These are phyloP conservation scores for Menidia beryllina DNA, from an alignment of 2,113 vertebrate species.

Conservation along the genomic window DNA sequence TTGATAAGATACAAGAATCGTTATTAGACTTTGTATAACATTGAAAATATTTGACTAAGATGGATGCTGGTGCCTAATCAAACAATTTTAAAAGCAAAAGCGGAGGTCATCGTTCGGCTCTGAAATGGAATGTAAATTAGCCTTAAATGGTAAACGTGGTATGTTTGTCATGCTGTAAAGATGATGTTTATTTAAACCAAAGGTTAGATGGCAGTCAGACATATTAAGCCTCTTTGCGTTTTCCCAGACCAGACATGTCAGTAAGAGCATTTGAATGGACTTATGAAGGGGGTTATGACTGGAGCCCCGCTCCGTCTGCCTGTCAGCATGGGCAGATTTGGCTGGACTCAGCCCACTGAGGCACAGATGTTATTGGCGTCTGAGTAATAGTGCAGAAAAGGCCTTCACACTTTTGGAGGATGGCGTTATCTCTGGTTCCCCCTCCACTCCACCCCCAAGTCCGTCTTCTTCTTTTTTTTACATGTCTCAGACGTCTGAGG, in stretches of 20 bases:
- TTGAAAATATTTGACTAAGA: too few relatives aligned
- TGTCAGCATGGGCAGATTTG: conserved; percentile 13
- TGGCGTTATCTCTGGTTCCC: neutral
- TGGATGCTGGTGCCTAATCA: too few relatives aligned
- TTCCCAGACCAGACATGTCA: conserved; percentile 55
- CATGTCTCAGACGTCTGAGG: neutral
- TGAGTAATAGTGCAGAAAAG: conserved; percentile 1
- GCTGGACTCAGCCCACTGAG: conserved; percentile 11
- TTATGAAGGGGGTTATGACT: conserved; percentile 43
- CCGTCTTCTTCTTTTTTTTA: neutral
- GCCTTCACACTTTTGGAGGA: neutral
- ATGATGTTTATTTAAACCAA: conserved; percentile 1
- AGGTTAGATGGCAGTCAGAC: conserved; percentile 56
- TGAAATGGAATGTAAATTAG: neutral
- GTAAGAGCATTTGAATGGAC: conserved; percentile 70
- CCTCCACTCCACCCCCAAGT: neutral
- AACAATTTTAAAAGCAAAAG: too few relatives aligned
- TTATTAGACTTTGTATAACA: too few relatives aligned
- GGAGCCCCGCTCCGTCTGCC: conserved; percentile 32
- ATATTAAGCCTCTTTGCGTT: conserved; percentile 71
- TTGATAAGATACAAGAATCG: too few relatives aligned
- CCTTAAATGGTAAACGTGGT: neutral
- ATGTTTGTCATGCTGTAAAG: conserved; percentile 8
- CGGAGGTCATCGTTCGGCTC: too few relatives aligned
- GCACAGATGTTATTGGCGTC: conserved; percentile 15